These are phyloP conservation scores for Leptodactylus fuscus DNA, from an alignment of 2,113 vertebrate genomes.

Conservation along the genomic window DNA sequence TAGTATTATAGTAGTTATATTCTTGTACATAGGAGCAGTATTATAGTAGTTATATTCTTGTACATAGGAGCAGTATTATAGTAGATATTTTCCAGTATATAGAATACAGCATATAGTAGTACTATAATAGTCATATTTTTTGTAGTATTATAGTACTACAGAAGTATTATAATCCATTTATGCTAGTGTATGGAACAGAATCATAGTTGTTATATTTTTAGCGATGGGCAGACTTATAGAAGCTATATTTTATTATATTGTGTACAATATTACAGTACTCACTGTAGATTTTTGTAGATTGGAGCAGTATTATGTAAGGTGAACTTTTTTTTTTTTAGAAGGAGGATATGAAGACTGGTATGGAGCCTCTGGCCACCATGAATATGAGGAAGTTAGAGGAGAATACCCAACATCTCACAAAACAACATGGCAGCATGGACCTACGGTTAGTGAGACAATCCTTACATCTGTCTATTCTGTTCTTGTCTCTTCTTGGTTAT, in stretches of 20 bases:
- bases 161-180: too few relatives aligned
- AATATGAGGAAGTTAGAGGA: constrained; percentile 68
- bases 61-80: not conserved
- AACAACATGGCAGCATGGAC: not conserved
- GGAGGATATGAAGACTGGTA: constrained; percentile 51
- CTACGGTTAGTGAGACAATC: constrained; percentile 18
- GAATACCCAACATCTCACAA: constrained; percentile 29
- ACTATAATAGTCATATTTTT: too few relatives aligned
- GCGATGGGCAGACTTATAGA: too few relatives aligned
- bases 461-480: not conserved
- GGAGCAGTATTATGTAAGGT: too few relatives aligned
- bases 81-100: not conserved
- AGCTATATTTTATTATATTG: too few relatives aligned
- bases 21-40: not conserved
- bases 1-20: not conserved
- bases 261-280: too few relatives aligned
- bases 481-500: not conserved
- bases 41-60: constrained; percentile 18
- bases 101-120: too few relatives aligned
- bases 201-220: too few relatives aligned
- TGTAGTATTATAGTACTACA: too few relatives aligned
- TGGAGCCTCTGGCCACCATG: constrained; percentile 59
- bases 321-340: not conserved
- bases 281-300: too few relatives aligned
- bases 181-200: too few relatives aligned